These are phyloP conservation scores for Lepidochitona cinerea DNA, from an alignment of 2,888 invertebrate genomes.

Conservation along the genomic window DNA sequence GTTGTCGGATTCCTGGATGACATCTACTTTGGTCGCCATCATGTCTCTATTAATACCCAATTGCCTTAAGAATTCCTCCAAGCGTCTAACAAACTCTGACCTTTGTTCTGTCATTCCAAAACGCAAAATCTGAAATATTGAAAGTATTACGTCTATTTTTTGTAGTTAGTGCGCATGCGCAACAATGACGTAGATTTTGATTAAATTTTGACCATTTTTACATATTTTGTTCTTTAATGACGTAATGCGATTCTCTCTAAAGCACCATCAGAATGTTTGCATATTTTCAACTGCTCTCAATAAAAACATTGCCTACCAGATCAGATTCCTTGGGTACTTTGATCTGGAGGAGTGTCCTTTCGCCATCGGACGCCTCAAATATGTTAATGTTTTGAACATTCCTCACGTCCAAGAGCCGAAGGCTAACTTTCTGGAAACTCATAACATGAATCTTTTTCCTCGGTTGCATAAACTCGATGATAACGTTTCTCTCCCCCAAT, in stretches of 20 bases:
- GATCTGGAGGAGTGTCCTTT: constrained; percentile 18
- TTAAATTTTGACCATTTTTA: no score
- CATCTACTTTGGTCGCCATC: constrained; percentile 34
- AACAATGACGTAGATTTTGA: no score
- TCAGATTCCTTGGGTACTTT: constrained; percentile 48
- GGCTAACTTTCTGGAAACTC: constrained; percentile 35
- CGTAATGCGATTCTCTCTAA: no score
- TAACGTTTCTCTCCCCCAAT: constrained; percentile 44
- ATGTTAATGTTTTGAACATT: constrained; percentile 17
- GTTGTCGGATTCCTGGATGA: constrained; percentile 47
- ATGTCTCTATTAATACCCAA: constrained; percentile 28
- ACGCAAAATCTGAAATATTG: constrained; percentile 49
- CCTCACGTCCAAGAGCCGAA: constrained; percentile 54
- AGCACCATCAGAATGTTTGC: no score
- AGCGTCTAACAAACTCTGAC: constrained; percentile 29
- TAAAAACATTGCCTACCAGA: no score
- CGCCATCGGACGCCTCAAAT: constrained; percentile 18
- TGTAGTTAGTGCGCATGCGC: no score
- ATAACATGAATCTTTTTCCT: constrained; percentile 46
- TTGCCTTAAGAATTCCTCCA: constrained; percentile 39
- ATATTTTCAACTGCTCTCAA: no score
- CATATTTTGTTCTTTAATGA: no score
- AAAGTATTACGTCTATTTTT: no score
- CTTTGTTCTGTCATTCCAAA: constrained; percentile 44
- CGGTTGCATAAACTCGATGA: constrained; percentile 41